phyloP scores from a whole-genome alignment of 2,797 vertebrate genomes.

The Pangasius djambal region DNA sequence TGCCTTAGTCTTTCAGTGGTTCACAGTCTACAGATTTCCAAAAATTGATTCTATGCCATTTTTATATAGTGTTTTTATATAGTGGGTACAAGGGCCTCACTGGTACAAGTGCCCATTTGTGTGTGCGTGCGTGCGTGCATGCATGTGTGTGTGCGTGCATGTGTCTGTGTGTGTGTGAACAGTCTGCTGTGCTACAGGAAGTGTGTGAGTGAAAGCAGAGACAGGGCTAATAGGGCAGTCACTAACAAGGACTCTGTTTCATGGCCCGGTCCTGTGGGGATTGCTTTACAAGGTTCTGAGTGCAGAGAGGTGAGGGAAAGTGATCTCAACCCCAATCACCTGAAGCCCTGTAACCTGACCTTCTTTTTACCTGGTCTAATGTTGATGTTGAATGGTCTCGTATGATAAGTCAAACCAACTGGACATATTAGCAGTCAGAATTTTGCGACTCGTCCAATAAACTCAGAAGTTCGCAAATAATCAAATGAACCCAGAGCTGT shows the following conservation, averaged over 20 bases:
- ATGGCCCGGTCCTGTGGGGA: slow-evolving; percentile 46
- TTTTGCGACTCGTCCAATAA: not conserved
- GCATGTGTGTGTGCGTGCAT: slow-evolving; percentile 10
- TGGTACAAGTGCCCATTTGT: slow-evolving; percentile 24
- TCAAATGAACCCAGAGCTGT: not conserved
- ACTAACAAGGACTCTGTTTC: slow-evolving; percentile 59
- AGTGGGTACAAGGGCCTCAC: not conserved
- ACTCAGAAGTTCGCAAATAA: not conserved
- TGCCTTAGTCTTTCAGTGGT: not conserved
- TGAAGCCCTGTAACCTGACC: slow-evolving; percentile 1
- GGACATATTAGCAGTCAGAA: not conserved
- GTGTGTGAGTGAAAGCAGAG: slow-evolving; percentile 80
- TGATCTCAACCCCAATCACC: slow-evolving; percentile 40
- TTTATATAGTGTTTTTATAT: not conserved
- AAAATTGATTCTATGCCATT: not conserved
- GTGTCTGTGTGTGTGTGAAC: slow-evolving; percentile 34
- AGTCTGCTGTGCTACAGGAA: slow-evolving; percentile 76
- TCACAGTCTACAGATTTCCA: not conserved
- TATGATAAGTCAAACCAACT: slow-evolving; percentile 7
- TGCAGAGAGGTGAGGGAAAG: slow-evolving; percentile 50
- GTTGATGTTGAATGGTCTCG: not conserved
- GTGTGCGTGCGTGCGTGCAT: slow-evolving; percentile 21
- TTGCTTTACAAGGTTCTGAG: slow-evolving; percentile 47
- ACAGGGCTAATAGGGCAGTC: slow-evolving; percentile 50
- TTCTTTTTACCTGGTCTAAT: not conserved